Evolutionary conservation across 2,797 vertebrate species (phyloP).

Genomic region (Muraenolepis orangiensis): DNA sequence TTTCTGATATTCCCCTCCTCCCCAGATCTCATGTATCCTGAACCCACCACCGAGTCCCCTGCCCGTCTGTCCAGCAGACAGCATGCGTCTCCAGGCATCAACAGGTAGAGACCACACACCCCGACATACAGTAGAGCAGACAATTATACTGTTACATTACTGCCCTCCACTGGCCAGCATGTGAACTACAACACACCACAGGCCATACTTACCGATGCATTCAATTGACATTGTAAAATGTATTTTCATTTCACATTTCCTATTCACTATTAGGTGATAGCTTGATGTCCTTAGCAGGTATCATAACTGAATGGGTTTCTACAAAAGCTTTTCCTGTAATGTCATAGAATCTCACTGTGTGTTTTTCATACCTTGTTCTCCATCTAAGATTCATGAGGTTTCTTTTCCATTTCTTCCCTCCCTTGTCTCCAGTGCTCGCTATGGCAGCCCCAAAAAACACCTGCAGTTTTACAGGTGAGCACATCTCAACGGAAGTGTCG

Average conservation of each 20-base stretch:
- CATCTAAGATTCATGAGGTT: background rate
- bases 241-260: background rate
- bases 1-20: background rate
- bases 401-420: conserved; percentile 61
- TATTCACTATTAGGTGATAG: background rate
- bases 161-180: background rate
- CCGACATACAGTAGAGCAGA: background rate
- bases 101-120: conserved; percentile 72
- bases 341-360: background rate
- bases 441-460: conserved; percentile 87
- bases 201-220: background rate
- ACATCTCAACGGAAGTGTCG: no score
- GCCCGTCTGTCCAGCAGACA: conserved; percentile 83
- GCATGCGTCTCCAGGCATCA: conserved; percentile 85
- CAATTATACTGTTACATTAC: background rate
- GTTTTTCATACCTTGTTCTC: background rate
- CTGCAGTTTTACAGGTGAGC: conserved; percentile 88
- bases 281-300: background rate
- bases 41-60: conserved; percentile 85
- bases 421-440: conserved; percentile 79
- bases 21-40: conserved; percentile 83
- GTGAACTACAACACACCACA: background rate
- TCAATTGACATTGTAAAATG: background rate
- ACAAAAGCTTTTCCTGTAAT: background rate
- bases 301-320: no score